Conservation (phyloP, 2,888 invertebrate species). For the Acanthococcus lagerstroemiae region DNA sequence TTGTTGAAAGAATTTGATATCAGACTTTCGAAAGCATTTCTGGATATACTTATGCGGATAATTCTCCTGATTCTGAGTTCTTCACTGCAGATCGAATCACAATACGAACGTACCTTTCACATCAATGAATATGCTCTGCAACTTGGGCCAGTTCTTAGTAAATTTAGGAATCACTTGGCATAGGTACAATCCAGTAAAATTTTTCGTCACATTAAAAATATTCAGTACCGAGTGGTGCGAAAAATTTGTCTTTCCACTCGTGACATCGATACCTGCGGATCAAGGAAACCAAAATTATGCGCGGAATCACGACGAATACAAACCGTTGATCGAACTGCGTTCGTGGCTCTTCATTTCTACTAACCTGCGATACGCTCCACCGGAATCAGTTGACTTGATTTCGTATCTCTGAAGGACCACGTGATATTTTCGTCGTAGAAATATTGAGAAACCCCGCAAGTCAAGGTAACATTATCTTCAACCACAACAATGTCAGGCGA, state of each 20-base stretch:
- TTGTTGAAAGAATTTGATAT: no score
- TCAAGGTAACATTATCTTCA: constrained; percentile 48
- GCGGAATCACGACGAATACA: no score
- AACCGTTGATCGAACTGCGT: no score
- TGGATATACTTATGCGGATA: no score
- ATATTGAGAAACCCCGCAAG: constrained; percentile 51
- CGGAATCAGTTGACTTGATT: background rate
- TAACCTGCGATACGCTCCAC: constrained; percentile 21
- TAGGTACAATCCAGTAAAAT: constrained; percentile 39
- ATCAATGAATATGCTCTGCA: background rate
- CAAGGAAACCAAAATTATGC: no score
- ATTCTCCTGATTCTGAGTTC: no score
- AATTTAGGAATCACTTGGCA: constrained; percentile 38
- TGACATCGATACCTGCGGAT: constrained; percentile 37
- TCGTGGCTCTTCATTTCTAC: no score
- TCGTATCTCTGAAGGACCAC: constrained; percentile 44
- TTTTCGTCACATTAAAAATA: constrained; percentile 40
- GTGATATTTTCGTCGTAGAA: constrained; percentile 45
- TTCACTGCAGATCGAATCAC: no score
- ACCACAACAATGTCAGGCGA: constrained; percentile 41
- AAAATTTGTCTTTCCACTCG: constrained; percentile 38
- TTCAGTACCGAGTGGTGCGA: constrained; percentile 41
- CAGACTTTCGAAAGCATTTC: no score
- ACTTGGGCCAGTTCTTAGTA: background rate
- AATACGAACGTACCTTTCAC: constrained; percentile 28